Evolutionary conservation across 2,113 vertebrate genomes (phyloP).

Genomic region (Pteruthius melanotis): DNA sequence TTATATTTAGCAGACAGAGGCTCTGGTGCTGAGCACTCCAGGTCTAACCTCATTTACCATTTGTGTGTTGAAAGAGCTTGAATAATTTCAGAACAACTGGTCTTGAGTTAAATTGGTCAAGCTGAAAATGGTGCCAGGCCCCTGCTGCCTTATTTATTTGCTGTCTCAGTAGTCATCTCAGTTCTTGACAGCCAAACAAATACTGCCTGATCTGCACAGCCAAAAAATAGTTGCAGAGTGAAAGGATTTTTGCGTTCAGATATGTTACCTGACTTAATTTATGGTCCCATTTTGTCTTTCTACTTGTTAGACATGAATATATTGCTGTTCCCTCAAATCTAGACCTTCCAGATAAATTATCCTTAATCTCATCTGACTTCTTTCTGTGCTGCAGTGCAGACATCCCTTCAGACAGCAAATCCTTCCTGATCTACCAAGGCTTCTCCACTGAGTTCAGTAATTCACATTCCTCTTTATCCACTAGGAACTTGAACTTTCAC

Average conservation of each 20-base stretch:
- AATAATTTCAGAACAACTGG: conserved; percentile 15
- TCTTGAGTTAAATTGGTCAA: neutral
- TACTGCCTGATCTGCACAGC: neutral
- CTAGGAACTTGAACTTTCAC: neutral
- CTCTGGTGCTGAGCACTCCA: neutral
- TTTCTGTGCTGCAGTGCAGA: neutral
- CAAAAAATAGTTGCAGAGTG: neutral
- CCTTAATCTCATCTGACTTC: neutral
- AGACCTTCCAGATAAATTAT: neutral
- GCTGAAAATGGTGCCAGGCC: neutral
- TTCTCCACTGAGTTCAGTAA: neutral
- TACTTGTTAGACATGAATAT: neutral
- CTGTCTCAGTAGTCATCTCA: neutral
- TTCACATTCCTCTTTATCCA: neutral
- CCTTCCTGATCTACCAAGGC: neutral
- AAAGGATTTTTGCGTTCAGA: neutral
- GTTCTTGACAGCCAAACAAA: neutral
- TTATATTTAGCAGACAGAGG: neutral
- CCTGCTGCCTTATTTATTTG: neutral
- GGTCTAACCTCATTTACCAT: neutral
- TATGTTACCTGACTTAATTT: neutral
- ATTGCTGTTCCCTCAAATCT: neutral
- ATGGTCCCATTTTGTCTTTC: neutral
- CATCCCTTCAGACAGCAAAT: conserved; percentile 6
- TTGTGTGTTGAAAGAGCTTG: conserved; percentile 1